These are phyloP conservation scores for Drosophila mayri DNA, from an alignment of 1,140 invertebrate genomes.

Conservation along the genomic window DNA sequence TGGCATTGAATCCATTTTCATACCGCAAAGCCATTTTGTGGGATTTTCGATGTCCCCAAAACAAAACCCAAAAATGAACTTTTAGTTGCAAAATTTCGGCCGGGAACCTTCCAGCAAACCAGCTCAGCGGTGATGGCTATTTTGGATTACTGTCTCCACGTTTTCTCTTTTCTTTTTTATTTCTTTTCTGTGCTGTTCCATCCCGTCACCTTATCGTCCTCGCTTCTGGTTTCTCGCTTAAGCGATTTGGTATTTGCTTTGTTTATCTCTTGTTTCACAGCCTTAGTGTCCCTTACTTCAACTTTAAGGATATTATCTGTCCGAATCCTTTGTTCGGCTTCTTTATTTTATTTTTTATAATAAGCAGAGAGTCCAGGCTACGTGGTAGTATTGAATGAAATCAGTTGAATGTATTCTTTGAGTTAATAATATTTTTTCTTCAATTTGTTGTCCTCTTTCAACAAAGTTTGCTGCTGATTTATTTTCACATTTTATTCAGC, in stretches of 20 bases:
- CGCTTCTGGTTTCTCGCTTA: slow-evolving; percentile 6
- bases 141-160: slow-evolving; percentile 18
- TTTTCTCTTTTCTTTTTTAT: not conserved
- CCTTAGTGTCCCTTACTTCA: slow-evolving; percentile 46
- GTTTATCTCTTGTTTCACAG: slow-evolving; percentile 51
- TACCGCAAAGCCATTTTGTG: slow-evolving; percentile 40
- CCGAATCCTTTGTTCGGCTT: slow-evolving; percentile 39
- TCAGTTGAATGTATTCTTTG: slow-evolving; percentile 1
- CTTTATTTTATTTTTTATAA: slow-evolving; percentile 3
- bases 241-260: slow-evolving; percentile 42
- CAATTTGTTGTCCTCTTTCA: slow-evolving; percentile 1
- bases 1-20: slow-evolving; percentile 7
- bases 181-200: not conserved
- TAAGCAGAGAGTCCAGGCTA: slow-evolving; percentile 35
- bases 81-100: slow-evolving; percentile 49
- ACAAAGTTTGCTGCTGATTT: not conserved
- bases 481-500: slow-evolving; percentile 1
- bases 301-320: slow-evolving; percentile 52
- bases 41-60: slow-evolving; percentile 38
- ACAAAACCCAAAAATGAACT: slow-evolving; percentile 32
- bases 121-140: slow-evolving; percentile 31
- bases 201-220: slow-evolving; percentile 7
- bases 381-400: slow-evolving; percentile 44
- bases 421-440: slow-evolving; percentile 4
- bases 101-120: slow-evolving; percentile 47